A percentile compares a stretch with the other conserved stretches of the same genome.
phyloP scores from a whole-genome alignment of 2,113 vertebrate species.

The Dicentrarchus labrax region DNA sequence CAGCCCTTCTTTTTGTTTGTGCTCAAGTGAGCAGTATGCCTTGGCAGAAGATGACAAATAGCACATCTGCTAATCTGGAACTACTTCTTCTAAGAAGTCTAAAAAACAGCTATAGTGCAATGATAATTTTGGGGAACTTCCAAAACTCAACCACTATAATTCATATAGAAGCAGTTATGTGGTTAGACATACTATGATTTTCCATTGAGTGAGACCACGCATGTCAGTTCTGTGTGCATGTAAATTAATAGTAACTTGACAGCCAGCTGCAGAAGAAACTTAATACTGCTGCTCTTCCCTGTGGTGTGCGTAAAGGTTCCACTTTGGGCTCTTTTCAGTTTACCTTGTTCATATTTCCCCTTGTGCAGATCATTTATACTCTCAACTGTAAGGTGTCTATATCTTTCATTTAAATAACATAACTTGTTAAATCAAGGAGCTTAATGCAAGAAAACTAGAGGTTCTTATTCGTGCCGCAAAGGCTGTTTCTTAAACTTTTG shows the following conservation, averaged over 20 bases:
- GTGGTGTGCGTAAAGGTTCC: neutral
- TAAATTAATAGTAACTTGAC: neutral
- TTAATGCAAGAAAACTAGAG: neutral
- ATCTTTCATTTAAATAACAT: neutral
- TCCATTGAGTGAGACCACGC: neutral
- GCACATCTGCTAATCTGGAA: constrained; percentile 51
- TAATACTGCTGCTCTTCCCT: neutral
- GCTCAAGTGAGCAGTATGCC: constrained; percentile 47
- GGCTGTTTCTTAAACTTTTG: neutral
- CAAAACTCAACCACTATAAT: constrained; percentile 13
- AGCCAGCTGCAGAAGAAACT: neutral
- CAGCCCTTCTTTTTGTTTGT: constrained; percentile 38
- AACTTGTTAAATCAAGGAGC: neutral
- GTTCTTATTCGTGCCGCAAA: neutral
- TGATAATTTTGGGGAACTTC: constrained; percentile 17
- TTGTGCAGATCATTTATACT: neutral
- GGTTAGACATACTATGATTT: neutral
- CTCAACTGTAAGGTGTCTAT: too few species aligned
- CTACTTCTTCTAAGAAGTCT: neutral
- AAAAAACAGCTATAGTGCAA: neutral
- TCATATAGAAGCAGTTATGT: neutral
- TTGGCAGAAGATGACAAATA: constrained; percentile 48
- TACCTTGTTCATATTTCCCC: neutral
- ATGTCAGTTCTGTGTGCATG: neutral
- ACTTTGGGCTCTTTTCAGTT: neutral